A percentile compares a stretch with the other conserved stretches of the same genome.
Conservation (phyloP, 2,888 invertebrate species). For the Melieria picta region DNA sequence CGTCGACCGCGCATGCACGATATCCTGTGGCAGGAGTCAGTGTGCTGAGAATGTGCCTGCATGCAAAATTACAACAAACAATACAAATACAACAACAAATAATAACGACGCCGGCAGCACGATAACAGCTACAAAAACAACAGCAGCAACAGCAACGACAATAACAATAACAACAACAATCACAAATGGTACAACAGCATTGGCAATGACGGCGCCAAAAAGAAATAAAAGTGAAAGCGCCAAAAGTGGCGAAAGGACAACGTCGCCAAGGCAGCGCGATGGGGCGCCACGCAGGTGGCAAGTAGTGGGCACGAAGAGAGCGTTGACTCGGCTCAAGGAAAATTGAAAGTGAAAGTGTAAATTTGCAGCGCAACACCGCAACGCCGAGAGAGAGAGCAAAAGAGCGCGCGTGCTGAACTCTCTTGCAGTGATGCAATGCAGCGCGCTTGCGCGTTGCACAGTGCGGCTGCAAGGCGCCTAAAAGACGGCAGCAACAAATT, state of each 20-base stretch:
- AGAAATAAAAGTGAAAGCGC: conserved; percentile 43
- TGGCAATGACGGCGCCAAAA: conserved; percentile 23
- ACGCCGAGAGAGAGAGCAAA: not conserved
- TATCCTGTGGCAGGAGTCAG: no score
- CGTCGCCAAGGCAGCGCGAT: not conserved
- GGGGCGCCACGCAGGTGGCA: no score
- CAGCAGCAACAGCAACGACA: conserved; percentile 13
- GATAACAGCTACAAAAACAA: conserved; percentile 19
- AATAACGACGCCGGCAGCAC: not conserved
- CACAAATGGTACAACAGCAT: not conserved
- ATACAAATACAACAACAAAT: conserved; percentile 21
- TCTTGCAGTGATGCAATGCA: not conserved
- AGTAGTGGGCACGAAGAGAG: not conserved
- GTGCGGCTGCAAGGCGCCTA: conserved; percentile 13
- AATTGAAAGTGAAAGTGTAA: conserved; percentile 30
- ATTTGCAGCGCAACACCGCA: not conserved
- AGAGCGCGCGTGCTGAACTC: not conserved
- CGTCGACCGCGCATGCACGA: no score
- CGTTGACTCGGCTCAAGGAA: conserved; percentile 27
- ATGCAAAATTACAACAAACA: conserved; percentile 10
- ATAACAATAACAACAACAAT: conserved; percentile 2
- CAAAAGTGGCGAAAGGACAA: conserved; percentile 15
- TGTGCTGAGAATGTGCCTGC: conserved; percentile 1
- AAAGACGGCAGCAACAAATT: conserved; percentile 28
- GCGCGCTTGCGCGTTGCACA: conserved; percentile 8